These are phyloP conservation scores for Centroberyx gerrardi DNA, from an alignment of 2,797 vertebrate species.

Conservation along the genomic window DNA sequence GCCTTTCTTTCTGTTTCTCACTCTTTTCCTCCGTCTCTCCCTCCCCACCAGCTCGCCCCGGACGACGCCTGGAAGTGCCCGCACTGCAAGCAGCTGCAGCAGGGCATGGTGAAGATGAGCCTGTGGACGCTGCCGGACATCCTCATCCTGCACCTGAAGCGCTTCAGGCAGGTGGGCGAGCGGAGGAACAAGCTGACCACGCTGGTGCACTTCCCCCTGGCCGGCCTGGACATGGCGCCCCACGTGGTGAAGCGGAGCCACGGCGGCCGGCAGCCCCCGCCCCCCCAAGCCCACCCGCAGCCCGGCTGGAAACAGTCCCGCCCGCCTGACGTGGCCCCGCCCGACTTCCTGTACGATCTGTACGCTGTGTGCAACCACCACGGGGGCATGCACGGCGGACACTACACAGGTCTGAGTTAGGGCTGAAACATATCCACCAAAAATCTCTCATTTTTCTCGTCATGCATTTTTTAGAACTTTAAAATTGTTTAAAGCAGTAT, in stretches of 20 bases:
- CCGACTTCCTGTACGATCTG: conserved; percentile 92
- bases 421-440: background rate
- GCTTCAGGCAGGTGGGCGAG: conserved; percentile 90
- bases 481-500: too few species aligned
- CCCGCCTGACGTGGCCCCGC: conserved; percentile 73
- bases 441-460: too few species aligned
- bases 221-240: conserved; percentile 92
- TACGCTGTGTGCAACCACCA: conserved; percentile 98
- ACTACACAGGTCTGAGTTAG: conserved; percentile 91
- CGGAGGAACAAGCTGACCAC: conserved; percentile 94
- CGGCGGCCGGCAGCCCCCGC: conserved; percentile 47
- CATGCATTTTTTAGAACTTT: too few species aligned
- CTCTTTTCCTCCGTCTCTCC: background rate
- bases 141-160: conserved; percentile 92
- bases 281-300: conserved; percentile 54
- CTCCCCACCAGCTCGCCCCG: conserved; percentile 85
- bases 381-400: conserved; percentile 95
- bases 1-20: background rate
- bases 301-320: conserved; percentile 81
- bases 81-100: conserved; percentile 90
- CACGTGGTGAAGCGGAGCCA: conserved; percentile 89
- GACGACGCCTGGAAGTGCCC: conserved; percentile 92
- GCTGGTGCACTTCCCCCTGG: conserved; percentile 91
- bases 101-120: conserved; percentile 90
- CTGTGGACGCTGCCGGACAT: conserved; percentile 92